Evolutionary conservation across 2,888 invertebrate species (phyloP).

Genomic region (Ptychoptera contaminata): DNA sequence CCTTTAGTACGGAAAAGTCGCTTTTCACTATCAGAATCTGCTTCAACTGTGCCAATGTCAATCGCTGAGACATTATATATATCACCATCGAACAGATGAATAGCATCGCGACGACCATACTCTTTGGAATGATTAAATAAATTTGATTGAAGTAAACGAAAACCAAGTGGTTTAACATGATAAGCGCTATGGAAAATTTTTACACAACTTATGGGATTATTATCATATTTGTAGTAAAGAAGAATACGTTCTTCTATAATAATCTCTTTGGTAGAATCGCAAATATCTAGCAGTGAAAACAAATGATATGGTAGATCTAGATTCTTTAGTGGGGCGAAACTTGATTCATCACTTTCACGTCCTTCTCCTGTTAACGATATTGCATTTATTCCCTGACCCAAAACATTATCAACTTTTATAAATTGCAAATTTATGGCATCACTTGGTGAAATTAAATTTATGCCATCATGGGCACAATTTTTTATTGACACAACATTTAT

Average conservation of each 20-base stretch:
- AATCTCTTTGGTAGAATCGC: conserved; percentile 87
- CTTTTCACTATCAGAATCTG: conserved; percentile 53
- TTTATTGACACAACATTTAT: conserved; percentile 70
- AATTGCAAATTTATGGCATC: conserved; percentile 63
- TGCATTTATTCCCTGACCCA: conserved; percentile 82
- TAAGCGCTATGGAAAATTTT: conserved; percentile 86
- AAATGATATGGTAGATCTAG: conserved; percentile 76
- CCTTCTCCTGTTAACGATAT: conserved; percentile 88
- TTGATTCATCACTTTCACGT: conserved; percentile 70
- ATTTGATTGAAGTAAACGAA: conserved; percentile 79
- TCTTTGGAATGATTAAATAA: conserved; percentile 74
- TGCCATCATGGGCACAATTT: conserved; percentile 77
- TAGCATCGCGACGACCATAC: conserved; percentile 66
- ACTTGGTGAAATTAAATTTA: conserved; percentile 79
- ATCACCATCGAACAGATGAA: conserved; percentile 83
- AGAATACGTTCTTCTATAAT: conserved; percentile 77
- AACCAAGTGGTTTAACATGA: conserved; percentile 74
- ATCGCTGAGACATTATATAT: conserved; percentile 71
- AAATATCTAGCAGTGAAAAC: conserved; percentile 91
- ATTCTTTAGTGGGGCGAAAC: conserved; percentile 70
- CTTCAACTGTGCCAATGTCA: conserved; percentile 54
- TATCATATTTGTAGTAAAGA: conserved; percentile 93
- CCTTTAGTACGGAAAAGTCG: conserved; percentile 58
- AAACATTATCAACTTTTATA: conserved; percentile 57
- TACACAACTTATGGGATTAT: conserved; percentile 89